These are phyloP conservation scores for Catocala fraxini DNA, from an alignment of 2,888 invertebrate genomes.

Conservation along the genomic window DNA sequence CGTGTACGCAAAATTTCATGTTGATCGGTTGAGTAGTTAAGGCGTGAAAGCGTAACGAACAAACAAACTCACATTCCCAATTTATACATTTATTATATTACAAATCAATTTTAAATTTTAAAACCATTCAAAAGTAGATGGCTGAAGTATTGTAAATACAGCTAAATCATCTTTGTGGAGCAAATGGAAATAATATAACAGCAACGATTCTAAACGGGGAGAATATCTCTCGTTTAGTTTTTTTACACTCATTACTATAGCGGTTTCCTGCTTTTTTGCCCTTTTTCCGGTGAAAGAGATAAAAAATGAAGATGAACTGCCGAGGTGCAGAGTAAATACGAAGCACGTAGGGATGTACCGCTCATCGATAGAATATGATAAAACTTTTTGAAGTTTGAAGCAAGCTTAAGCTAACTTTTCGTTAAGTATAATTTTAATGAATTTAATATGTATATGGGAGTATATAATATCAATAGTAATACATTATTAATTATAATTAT, in stretches of 20 bases:
- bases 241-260: constrained; percentile 86
- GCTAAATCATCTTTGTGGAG: constrained; percentile 51
- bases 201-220: constrained; percentile 64
- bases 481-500: no score
- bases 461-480: no score
- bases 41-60: no score
- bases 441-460: not conserved
- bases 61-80: no score
- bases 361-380: constrained; percentile 4
- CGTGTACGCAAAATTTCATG: no score
- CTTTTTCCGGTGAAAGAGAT: constrained; percentile 84
- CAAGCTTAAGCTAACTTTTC: not conserved
- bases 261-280: constrained; percentile 82
- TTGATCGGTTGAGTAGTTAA: no score
- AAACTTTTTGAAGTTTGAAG: not conserved
- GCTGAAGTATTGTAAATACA: constrained; percentile 31
- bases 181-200: constrained; percentile 60
- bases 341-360: constrained; percentile 66
- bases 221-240: constrained; percentile 74
- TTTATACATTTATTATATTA: no score
- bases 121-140: not conserved
- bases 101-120: no score
- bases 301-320: constrained; percentile 87
- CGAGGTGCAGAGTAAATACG: constrained; percentile 87
- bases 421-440: not conserved